Evolutionary conservation across 2,888 invertebrate genomes (phyloP), one percentile per base, ranked within the genome.

Genomic region (Sinopyrophorus schimmeli): DNA sequence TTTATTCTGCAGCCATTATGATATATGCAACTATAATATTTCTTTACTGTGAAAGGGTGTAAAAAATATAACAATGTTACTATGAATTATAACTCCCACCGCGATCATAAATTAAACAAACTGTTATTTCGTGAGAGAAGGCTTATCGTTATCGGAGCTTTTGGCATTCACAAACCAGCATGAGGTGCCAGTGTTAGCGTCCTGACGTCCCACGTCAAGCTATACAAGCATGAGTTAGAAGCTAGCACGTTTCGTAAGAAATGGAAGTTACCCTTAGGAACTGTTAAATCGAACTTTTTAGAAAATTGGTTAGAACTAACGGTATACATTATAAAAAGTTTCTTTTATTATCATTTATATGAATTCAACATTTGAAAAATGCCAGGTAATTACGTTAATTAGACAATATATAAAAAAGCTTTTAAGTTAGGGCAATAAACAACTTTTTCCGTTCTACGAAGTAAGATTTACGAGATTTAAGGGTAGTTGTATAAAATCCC

Each of bases 131-230:
- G 69, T 67, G 70, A 66, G 69, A 67, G 50, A 49, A 62, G 68
- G 64, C 69, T 71, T 72, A 71, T 70, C 72, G 71, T 69, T 70
- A 72, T 71, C 69, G 70, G 62, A 54, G 61, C 64, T 66, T 69
- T 66, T 68, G 63, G 66, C 66, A 64, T 63, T 58, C 63, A 53
- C 63, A 55, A 57, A 53, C 52, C 62, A 58, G 58, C 64, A 55
- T 62, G 64, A 63, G 64, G 63, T 63, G 62, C 59, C 57, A 55
- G 38, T 30, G 46, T 48, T 54, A 60, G 47, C 53, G 53, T 55
- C 43, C 49, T 44, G 57, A 54, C 58, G 57, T 57, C 53, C 53
- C 39, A 41, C 52, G 48, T 44, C 54, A 52, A 39, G 23, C 34
- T 50, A 20, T 54, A 50, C 50, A 49, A 51, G 42, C 31, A 42